Evolutionary conservation across 2,888 invertebrate species (phyloP), one percentile per base, ranked within the genome.

Genomic region (Sinohyriopsis cumingii): DNA sequence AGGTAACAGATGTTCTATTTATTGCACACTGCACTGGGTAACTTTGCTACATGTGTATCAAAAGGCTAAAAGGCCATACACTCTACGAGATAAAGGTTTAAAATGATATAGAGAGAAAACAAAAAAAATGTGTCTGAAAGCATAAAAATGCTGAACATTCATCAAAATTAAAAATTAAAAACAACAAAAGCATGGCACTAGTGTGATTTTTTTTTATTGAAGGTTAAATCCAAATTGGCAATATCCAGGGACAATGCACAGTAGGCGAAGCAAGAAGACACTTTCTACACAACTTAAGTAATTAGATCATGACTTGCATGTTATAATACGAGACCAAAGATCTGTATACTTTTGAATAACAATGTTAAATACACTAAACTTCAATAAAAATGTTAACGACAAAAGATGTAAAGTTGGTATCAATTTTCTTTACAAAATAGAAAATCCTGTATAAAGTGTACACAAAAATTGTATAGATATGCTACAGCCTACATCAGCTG

Each of bases 181-280:
- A 71, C 60, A 67, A 73, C 68, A 69, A 67, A 56, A 56, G 54
- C 19, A 62, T 65, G n/a, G 24, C 71, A 77, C 72, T 74, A 74
- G 68, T 77, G 74, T 76, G 72, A 71, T 72, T 73, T 74, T 69
- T 33, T 73, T 78, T 81, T 82, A 79, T 79, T 82, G 78, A 80
- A 76, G 81, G 80, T 80, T 80, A 82, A 81, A 71, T 74, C 77
- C 77, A 81, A 81, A 73, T 74, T 78, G 79, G 81, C 81, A 82
- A 82, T 82, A 80, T 78, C 81, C 81, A 82, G 80, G 80, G 77
- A 76, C 72, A 80, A 73, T 66, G 75, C 72, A 71, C 68, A 72
- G 73, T 75, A 77, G 77, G 72, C 75, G 72, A 76, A 70, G 74
- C 45, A 45, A 57, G 53, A 65, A 69, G 69, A 67, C 69, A 69